Conservation (phyloP, 2,888 invertebrate species). For the Siphonodentalium dalli region DNA sequence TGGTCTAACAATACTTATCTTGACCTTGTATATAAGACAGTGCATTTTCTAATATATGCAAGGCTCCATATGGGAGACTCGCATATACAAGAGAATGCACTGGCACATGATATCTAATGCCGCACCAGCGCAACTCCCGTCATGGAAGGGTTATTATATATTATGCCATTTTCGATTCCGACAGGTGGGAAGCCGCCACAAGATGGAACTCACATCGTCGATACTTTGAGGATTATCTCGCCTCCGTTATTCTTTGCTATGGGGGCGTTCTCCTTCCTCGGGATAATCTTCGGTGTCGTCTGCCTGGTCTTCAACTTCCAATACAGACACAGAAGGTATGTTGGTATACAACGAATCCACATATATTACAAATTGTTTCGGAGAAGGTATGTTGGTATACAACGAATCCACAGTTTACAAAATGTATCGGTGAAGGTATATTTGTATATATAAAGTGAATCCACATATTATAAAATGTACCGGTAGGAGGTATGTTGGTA, state of each 20-base stretch:
- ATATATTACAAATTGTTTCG: no score
- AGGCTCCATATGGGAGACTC: no score
- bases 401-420: no score
- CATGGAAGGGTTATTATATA: no score
- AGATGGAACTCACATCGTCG: constrained; percentile 88
- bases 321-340: constrained; percentile 88
- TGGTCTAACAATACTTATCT: neutral
- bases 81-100: no score
- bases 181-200: constrained; percentile 89
- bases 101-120: no score
- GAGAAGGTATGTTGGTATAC: constrained; percentile 83
- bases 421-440: constrained; percentile 88
- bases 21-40: neutral
- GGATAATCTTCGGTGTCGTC: constrained; percentile 83
- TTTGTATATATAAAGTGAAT: no score
- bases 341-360: no score
- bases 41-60: neutral
- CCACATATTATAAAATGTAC: no score
- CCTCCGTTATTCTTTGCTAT: constrained; percentile 91
- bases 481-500: no score
- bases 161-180: constrained; percentile 29
- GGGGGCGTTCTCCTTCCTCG: constrained; percentile 87
- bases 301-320: constrained; percentile 91
- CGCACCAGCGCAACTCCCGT: no score
- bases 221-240: constrained; percentile 83